Base-by-base conservation (phyloP, 2,888 invertebrate species). In the Phengaris alcon region DNA sequence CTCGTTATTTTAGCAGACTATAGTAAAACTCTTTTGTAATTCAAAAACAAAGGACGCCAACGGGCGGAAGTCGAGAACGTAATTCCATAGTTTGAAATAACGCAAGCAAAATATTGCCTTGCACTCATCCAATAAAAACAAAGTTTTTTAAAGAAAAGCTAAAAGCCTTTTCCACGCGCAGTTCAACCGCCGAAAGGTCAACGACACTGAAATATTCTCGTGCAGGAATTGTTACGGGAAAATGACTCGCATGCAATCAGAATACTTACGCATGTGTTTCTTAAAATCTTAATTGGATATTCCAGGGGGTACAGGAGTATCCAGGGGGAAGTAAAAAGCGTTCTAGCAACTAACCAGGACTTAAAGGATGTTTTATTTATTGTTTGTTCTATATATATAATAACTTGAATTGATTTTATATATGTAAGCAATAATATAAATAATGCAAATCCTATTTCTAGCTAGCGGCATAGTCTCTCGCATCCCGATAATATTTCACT, bases 231-330 rank as follows among this genome's bases (percentile, higher is more conserved):
- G 78, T 80, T 79, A 77, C 76, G 76, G 77, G 77, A 75, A 78
- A 78, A 77, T 77, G 78, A 78, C 78, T 78, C 76, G 76, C 79
- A 80, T 78, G 78, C 82, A 84, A 83, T 83, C 82, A 76, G 77
- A 77, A 76, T 77, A 75, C 75, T 75, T 75, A 76, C 75, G 78
- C 73, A 68, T 72, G 75, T 52, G 78, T 75, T 57, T 46, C 54
- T 74, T 75, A 77, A 72, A 54, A 22, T 54, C 52, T 72, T 54
- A 72, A 72, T 35, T 72, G 69, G 48, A 69, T 54, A 35, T 72
- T 72, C 72, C 72, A 52, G 54, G 54, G 72, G 72, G 74, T 75
- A 76, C n/a, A n/a, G n/a, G n/a, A n/a, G n/a, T n/a, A n/a, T n/a
- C n/a, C n/a, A n/a, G n/a, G n/a, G n/a, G n/a, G n/a, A n/a, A n/a